Conservation (phyloP, 2,888 invertebrate species). For the Nomada lathburiana region DNA sequence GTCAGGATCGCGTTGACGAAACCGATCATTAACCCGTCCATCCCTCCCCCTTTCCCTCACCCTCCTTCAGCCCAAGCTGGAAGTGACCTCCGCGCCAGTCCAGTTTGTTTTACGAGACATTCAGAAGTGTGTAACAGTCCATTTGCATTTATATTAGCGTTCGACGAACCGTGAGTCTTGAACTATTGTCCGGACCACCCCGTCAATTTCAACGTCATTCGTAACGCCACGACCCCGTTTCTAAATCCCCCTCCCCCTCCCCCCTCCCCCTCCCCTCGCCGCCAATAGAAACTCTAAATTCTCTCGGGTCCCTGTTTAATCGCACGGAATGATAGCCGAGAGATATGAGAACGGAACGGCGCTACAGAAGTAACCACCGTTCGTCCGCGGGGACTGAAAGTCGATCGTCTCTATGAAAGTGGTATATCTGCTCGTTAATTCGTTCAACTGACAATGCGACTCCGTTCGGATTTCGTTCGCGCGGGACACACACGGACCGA, state of each 20-base stretch:
- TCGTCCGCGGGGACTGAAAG: conserved; percentile 68
- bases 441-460: conserved; percentile 63
- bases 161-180: conserved; percentile 73
- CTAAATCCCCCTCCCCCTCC: conserved; percentile 29
- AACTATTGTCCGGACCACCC: conserved; percentile 74
- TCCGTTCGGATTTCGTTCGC: conserved; percentile 7
- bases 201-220: conserved; percentile 71
- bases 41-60: background rate
- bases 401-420: conserved; percentile 57
- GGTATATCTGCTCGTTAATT: conserved; percentile 66
- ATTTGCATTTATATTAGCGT: conserved; percentile 82
- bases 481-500: conserved; percentile 9
- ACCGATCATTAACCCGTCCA: conserved; percentile 56
- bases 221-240: conserved; percentile 46
- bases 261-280: background rate
- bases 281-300: conserved; percentile 69
- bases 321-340: conserved; percentile 77
- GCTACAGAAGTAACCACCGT: conserved; percentile 37
- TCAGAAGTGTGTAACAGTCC: conserved; percentile 68
- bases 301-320: conserved; percentile 75
- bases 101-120: conserved; percentile 71
- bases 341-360: conserved; percentile 66
- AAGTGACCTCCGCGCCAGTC: conserved; percentile 53
- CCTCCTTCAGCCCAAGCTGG: conserved; percentile 5
- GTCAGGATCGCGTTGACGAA: conserved; percentile 53